Percentiles rank a stretch among this genome's conserved stretches.
Conservation (phyloP, 2,888 invertebrate genomes). For the Sphaeridia pumilis region DNA sequence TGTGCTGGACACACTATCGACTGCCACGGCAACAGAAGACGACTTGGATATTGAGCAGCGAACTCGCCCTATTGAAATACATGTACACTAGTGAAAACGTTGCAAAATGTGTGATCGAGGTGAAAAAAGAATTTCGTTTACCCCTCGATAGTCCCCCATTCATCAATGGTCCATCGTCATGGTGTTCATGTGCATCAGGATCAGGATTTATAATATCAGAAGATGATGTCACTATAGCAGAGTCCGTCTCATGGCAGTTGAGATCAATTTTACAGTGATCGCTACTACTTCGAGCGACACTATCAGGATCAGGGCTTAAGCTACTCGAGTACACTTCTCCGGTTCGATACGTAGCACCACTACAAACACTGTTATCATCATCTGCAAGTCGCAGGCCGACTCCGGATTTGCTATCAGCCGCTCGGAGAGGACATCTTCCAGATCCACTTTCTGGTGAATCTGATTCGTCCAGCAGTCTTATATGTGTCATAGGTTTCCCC, state of each 20-base stretch:
- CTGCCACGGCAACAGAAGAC: constrained; percentile 15
- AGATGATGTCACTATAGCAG: constrained; percentile 36
- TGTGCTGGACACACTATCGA: constrained; percentile 34
- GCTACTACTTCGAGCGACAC: constrained; percentile 16
- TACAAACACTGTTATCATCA: constrained; percentile 10
- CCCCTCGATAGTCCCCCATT: not conserved
- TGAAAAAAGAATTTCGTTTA: not conserved
- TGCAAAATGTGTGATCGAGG: not conserved
- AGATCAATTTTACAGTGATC: constrained; percentile 35
- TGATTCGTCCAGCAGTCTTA: constrained; percentile 24
- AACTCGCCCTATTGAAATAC: too few relatives aligned
- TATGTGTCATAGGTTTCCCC: constrained; percentile 28
- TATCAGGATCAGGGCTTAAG: constrained; percentile 20
- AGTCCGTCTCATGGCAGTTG: constrained; percentile 36
- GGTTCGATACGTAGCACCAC: constrained; percentile 14
- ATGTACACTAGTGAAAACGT: too few relatives aligned
- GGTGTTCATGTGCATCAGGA: constrained; percentile 22
- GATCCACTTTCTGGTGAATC: constrained; percentile 19
- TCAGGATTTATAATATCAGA: constrained; percentile 34
- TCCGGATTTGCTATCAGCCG: constrained; percentile 2
- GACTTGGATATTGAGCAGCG: constrained; percentile 17
- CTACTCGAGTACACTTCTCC: constrained; percentile 18
- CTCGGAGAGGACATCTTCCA: not conserved
- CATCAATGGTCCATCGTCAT: constrained; percentile 20
- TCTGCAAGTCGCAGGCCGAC: constrained; percentile 3